Evolutionary conservation across 2,113 vertebrate genomes (phyloP).

Genomic region (Dermatemys mawii): DNA sequence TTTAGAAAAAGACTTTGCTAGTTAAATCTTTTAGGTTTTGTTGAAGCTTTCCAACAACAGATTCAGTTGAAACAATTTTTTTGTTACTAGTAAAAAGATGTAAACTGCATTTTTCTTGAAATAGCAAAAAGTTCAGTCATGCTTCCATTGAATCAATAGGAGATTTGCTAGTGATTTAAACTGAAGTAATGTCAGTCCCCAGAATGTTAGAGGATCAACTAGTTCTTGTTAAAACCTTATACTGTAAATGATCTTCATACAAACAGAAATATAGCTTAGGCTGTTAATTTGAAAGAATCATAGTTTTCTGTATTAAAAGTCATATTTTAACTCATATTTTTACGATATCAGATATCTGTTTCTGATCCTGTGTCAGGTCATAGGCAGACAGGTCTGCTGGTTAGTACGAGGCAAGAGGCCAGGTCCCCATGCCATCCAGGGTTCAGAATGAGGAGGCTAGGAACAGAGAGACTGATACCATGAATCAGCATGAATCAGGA

Average conservation of each 20-base stretch:
- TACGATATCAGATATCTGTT: background rate
- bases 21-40: background rate
- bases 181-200: background rate
- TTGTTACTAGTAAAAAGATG: fast-evolving
- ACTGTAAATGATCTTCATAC: background rate
- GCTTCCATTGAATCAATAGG: background rate
- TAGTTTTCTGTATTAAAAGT: background rate
- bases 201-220: background rate
- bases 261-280: background rate
- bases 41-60: background rate
- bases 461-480: background rate
- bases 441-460: background rate
- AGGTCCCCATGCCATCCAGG: background rate
- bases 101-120: background rate
- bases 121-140: fast-evolving
- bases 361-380: background rate
- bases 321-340: background rate
- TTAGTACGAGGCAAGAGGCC: background rate
- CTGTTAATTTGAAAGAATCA: fast-evolving
- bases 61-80: fast-evolving
- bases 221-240: background rate
- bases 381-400: background rate
- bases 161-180: background rate
- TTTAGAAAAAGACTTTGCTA: background rate
- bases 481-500: background rate